Evolutionary conservation across 1,140 invertebrate species (phyloP), one percentile per base, ranked within the genome.

Genomic region (Thaumetopoea pityocampa): DNA sequence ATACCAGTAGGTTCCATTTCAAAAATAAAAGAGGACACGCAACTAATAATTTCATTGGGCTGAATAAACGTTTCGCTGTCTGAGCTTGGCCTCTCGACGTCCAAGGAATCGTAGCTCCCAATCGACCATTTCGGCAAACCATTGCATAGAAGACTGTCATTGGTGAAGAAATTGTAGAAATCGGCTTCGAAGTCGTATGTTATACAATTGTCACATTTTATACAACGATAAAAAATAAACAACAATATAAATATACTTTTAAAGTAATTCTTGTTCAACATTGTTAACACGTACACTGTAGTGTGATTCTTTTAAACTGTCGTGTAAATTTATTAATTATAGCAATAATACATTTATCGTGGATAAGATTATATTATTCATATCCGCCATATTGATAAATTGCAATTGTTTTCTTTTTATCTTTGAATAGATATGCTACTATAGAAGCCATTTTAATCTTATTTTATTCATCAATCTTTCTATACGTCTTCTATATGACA

Each of bases 11-110:
- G 16, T 16, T 19, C 22, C 57, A 70, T 59, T 14, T 26, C 14
- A 24, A 67, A 58, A n/a, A 7, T 8, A 24, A 51, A 53, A 4
- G 57, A 62, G 1, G 53, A 50, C 4, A 51, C 22, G 34, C 67
- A 70, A 29, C 57, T 70, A 7, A 60, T 24, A 1, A 2, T n/a
- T 1, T 24, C 18, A 16, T 27, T 29, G 5, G 67, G 63, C 29
- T 41, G 47, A 26, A 67, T 48, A 35, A 55, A 67, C 14, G 22
- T 34, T 0, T 20, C 40, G n/a, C 60, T 57, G 1, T 23, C 28
- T 10, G 26, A 8, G 44, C 65, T 10, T 11, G 61, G 67, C 10
- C 52, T 53, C 0, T 40, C 32, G 4, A 67, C 26, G 8, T 37
- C 6, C n/a, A 57, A 9, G 4, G 44, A 16, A n/a, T 29, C 22